These are phyloP conservation scores for Euthynnus affinis DNA, from an alignment of 2,797 vertebrate species.

Conservation along the genomic window DNA sequence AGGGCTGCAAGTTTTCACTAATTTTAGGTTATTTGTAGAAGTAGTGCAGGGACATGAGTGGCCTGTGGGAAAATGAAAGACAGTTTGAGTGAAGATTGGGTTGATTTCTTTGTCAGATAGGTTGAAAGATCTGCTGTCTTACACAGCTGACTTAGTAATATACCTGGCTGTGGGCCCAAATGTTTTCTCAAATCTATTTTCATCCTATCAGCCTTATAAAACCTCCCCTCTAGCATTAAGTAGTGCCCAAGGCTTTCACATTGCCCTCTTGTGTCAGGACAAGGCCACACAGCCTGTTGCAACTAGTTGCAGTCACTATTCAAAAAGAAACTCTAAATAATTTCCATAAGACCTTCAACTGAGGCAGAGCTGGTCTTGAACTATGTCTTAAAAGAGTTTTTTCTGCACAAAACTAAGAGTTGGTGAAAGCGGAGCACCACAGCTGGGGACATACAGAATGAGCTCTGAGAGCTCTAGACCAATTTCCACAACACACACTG, in stretches of 20 bases:
- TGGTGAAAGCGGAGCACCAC: conserved; percentile 21
- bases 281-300: conserved; percentile 3
- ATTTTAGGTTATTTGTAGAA: not conserved
- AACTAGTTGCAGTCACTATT: conserved; percentile 7
- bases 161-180: conserved; percentile 41
- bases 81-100: conserved; percentile 22
- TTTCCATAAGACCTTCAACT: conserved; percentile 18
- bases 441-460: conserved; percentile 30
- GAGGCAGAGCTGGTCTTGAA: conserved; percentile 24
- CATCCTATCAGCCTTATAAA: conserved; percentile 22
- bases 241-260: conserved; percentile 10
- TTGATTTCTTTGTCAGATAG: conserved; percentile 32
- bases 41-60: not conserved
- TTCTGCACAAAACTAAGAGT: conserved; percentile 13
- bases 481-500: conserved; percentile 53
- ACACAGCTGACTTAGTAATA: conserved; percentile 36
- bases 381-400: conserved; percentile 26
- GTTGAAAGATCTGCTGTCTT: conserved; percentile 30
- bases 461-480: conserved; percentile 42
- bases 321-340: conserved; percentile 17
- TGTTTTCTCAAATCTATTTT: conserved; percentile 39
- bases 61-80: conserved; percentile 6
- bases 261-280: conserved; percentile 32
- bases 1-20: not conserved
- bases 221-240: conserved; percentile 6